Evolutionary conservation across 2,888 invertebrate species (phyloP), one percentile per base, ranked within the genome.

Genomic region (Neelides folsomi): DNA sequence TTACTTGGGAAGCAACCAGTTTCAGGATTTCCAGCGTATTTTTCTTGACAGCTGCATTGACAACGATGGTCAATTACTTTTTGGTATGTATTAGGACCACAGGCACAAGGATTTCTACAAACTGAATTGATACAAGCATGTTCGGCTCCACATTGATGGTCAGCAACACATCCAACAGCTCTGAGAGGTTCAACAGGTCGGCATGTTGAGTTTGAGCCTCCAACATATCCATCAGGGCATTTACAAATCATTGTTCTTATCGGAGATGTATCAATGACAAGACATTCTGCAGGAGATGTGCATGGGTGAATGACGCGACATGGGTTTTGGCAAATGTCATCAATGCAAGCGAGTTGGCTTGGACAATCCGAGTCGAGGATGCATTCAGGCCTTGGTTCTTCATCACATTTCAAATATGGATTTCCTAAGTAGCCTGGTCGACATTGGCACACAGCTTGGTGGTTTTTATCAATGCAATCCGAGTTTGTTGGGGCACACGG

Each of bases 161-260:
- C 86, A 12, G 79, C 75, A 15, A 80, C 79, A 67, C 92, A 92
- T 45, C 86, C 85, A 5, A 81, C 72, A 12, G 71, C 68, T 27
- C 55, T 54, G 7, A 69, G 67, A 4, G 63, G 59, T 49, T 54
- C 57, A 0, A 62, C 79, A 53, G 82, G 79, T 66, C 78, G 79
- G 67, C 89, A 89, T 66, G 82, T 79, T 52, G 86, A 87, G 63
- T 80, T 79, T 61, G 81, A 76, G 66, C 86, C 82, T 0, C 86
- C 84, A 55, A 86, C 80, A 75, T 82, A 87, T 39, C 87, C 83
- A 65, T 84, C 83, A 0, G 87, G 86, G 66, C 92, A 92, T 1
- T 86, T 79, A 68, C 90, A 92, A 36, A 87, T 78, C 84, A 89
- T 86, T 1, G 89, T 88, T 56, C 89, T 77, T 3, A 89, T 83